phyloP scores from a whole-genome alignment of 2,888 invertebrate species.

The Epinotia demarniana region DNA sequence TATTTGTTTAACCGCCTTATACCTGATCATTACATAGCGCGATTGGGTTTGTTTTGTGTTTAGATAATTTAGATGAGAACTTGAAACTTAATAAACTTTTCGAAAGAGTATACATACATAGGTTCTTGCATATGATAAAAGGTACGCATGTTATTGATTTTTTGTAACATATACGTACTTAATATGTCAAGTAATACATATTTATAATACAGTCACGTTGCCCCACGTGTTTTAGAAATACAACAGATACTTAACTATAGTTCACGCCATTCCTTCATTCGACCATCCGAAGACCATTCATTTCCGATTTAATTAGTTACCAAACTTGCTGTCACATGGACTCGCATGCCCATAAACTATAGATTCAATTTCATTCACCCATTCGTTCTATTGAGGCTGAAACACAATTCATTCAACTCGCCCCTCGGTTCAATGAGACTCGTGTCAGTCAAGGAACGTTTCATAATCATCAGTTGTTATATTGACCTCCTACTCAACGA shows the following conservation, averaged over 20 bases:
- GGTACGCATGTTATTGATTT: too few relatives aligned
- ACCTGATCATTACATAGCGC: too few relatives aligned
- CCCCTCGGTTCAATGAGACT: background rate
- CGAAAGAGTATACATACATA: too few relatives aligned
- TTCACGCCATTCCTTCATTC: background rate
- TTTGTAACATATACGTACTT: too few relatives aligned
- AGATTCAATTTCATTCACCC: background rate
- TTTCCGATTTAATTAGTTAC: background rate
- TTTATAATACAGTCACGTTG: background rate
- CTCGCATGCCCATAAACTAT: background rate
- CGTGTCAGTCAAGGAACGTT: background rate
- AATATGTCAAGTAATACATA: background rate
- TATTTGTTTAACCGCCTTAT: too few relatives aligned
- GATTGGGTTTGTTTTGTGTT: too few relatives aligned
- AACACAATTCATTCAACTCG: slow-evolving; percentile 6
- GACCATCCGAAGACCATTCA: background rate
- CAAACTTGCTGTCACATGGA: slow-evolving; percentile 7
- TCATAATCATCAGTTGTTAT: background rate
- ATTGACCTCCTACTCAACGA: slow-evolving; percentile 1
- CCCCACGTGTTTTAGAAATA: background rate
- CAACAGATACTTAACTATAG: background rate
- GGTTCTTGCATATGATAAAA: too few relatives aligned
- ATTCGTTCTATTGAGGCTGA: background rate
- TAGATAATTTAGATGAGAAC: too few relatives aligned
- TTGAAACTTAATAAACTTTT: too few relatives aligned